phyloP scores from a whole-genome alignment of 2,797 vertebrate genomes.

The Holocentrus rufus region DNA sequence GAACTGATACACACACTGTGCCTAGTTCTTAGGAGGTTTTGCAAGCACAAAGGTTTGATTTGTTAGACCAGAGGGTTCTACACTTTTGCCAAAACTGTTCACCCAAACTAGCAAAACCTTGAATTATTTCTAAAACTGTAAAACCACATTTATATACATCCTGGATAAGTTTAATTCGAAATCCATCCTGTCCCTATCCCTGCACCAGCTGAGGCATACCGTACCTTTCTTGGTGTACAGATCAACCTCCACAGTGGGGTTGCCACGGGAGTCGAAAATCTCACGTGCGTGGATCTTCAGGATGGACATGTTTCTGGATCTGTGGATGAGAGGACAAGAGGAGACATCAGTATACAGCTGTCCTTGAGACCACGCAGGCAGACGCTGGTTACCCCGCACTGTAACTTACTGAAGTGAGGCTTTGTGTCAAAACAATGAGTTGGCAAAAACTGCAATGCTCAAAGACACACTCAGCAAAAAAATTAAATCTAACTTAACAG shows the following conservation, averaged over 20 bases:
- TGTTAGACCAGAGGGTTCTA: neutral
- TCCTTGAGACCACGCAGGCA: neutral
- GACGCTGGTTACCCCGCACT: neutral
- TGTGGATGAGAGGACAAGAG: slow-evolving; percentile 54
- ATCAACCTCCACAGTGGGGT: slow-evolving; percentile 98
- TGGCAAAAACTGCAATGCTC: slow-evolving; percentile 33
- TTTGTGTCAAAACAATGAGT: slow-evolving; percentile 23
- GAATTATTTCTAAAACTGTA: neutral
- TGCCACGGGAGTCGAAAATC: slow-evolving; percentile 99
- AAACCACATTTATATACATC: too few relatives aligned
- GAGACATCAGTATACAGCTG: neutral
- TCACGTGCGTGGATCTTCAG: slow-evolving; percentile 91
- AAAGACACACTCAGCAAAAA: neutral
- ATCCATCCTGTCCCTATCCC: too few relatives aligned
- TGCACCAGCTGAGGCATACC: neutral
- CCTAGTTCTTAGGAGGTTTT: too few relatives aligned
- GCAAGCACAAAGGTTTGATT: too few relatives aligned
- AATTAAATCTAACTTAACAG: slow-evolving; percentile 13
- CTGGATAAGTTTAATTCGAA: too few relatives aligned
- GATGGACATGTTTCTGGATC: slow-evolving; percentile 91
- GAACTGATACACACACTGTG: neutral
- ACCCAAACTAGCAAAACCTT: neutral
- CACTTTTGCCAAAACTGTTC: neutral
- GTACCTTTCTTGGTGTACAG: slow-evolving; percentile 93
- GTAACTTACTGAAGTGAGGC: slow-evolving; percentile 28